Evolutionary conservation across 2,888 invertebrate species (phyloP).

Genomic region (Balanococcus diminutus): DNA sequence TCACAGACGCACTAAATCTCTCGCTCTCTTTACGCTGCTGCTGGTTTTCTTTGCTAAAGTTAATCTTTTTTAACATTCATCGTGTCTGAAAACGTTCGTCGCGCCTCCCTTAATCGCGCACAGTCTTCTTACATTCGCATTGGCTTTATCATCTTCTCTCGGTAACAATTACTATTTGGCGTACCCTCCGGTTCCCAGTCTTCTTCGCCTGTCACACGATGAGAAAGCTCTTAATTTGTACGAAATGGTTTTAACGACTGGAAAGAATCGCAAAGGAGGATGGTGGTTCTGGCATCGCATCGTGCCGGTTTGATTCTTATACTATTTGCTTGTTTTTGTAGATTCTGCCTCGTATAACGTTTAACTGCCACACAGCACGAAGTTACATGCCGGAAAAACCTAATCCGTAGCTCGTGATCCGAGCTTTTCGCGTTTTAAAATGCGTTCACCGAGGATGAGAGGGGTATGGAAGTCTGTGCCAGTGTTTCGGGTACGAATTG

Average conservation of each 20-base stretch:
- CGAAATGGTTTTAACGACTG: not conserved
- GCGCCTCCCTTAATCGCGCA: not conserved
- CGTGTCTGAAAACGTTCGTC: not conserved
- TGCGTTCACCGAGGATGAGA: not conserved
- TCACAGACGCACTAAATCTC: constrained; percentile 45
- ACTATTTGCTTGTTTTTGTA: not conserved
- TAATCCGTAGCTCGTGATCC: not conserved
- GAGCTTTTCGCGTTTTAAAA: not conserved
- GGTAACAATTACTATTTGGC: not conserved
- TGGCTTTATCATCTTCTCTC: not conserved
- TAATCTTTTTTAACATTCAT: constrained; percentile 49
- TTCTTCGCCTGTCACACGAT: not conserved
- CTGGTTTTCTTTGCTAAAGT: constrained; percentile 43
- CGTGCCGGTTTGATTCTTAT: not conserved
- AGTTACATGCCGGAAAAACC: not conserved
- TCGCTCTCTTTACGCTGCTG: constrained; percentile 36
- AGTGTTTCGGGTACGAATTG: no score
- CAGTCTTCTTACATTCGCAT: not conserved
- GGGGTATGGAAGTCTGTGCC: no score
- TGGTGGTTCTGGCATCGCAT: not conserved
- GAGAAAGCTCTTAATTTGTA: not conserved
- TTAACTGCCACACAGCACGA: not conserved
- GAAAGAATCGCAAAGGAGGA: not conserved
- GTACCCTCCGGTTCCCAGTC: not conserved
- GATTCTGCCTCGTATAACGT: no score